Conservation (phyloP, 2,113 vertebrate genomes). For the Percopsis transmontana region DNA sequence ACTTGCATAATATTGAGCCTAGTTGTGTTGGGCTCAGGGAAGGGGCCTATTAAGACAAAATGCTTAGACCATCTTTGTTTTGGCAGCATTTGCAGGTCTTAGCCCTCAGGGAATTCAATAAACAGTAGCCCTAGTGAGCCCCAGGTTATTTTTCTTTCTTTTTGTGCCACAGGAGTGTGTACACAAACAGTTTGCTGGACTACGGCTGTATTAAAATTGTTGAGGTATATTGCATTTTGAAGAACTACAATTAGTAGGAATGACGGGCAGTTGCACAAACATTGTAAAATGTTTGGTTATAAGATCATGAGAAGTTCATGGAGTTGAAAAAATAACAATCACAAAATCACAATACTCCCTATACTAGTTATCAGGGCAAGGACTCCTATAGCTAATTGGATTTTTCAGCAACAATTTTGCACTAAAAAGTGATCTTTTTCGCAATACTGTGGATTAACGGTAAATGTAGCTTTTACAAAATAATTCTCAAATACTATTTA, state of each 20-base stretch:
- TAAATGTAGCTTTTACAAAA: neutral
- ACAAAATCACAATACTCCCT: too few species aligned
- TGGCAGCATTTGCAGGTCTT: slow-evolving; percentile 47
- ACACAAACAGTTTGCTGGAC: slow-evolving; percentile 3
- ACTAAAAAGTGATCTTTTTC: neutral
- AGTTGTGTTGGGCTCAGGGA: slow-evolving; percentile 31
- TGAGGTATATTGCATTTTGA: neutral
- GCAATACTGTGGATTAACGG: neutral
- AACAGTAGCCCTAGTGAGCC: slow-evolving; percentile 43
- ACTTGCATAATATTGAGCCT: slow-evolving; percentile 64
- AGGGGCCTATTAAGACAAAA: slow-evolving; percentile 48
- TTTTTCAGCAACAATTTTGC: neutral
- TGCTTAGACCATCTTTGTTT: slow-evolving; percentile 59
- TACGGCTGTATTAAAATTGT: neutral
- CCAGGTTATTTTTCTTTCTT: slow-evolving; percentile 29
- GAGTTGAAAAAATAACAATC: too few species aligned
- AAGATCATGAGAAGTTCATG: too few species aligned
- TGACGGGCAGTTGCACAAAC: too few species aligned
- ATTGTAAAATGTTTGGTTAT: too few species aligned
- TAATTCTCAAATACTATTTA: neutral
- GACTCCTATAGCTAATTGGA: neutral
- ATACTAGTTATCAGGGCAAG: too few species aligned
- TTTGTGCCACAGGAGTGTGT: slow-evolving; percentile 14
- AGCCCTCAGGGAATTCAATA: slow-evolving; percentile 21
- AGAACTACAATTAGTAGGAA: neutral